These are phyloP conservation scores for Petrophora chlorosata DNA, from an alignment of 2,888 invertebrate species.

Conservation along the genomic window DNA sequence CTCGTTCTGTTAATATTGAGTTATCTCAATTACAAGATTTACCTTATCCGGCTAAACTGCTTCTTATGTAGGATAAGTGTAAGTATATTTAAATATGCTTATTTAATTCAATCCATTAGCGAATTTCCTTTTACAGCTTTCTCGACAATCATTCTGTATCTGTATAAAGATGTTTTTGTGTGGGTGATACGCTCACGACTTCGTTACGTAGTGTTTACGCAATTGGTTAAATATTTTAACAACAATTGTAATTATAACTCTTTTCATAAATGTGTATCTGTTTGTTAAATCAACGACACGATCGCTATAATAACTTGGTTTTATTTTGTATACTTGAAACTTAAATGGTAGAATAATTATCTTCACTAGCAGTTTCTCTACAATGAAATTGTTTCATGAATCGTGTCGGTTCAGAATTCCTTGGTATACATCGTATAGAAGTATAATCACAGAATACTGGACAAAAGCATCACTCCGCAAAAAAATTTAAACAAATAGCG, in stretches of 20 bases:
- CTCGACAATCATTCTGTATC: conserved; percentile 8
- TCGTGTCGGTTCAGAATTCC: too few relatives aligned
- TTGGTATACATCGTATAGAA: too few relatives aligned
- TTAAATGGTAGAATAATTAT: too few relatives aligned
- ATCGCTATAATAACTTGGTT: background rate
- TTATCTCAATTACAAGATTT: background rate
- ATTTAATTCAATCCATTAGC: conserved; percentile 5
- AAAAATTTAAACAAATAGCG: too few relatives aligned
- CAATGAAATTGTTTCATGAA: too few relatives aligned
- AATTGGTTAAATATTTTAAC: background rate
- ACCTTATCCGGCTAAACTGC: background rate
- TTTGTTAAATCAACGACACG: background rate
- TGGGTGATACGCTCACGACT: conserved; percentile 1
- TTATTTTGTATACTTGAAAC: background rate
- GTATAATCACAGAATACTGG: too few relatives aligned
- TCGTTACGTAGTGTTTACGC: conserved; percentile 6
- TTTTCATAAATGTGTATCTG: background rate
- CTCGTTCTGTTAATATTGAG: conserved; percentile 6
- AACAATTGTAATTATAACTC: background rate
- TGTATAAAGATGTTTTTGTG: conserved; percentile 6
- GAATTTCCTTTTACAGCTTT: conserved; percentile 16
- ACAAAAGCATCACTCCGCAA: too few relatives aligned
- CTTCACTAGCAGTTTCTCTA: too few relatives aligned
- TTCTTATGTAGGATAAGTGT: conserved; percentile 5
- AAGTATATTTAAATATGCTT: conserved; percentile 22